Evolutionary conservation across 2,888 invertebrate species (phyloP).

Genomic region (Neoitamus cyanurus): DNA sequence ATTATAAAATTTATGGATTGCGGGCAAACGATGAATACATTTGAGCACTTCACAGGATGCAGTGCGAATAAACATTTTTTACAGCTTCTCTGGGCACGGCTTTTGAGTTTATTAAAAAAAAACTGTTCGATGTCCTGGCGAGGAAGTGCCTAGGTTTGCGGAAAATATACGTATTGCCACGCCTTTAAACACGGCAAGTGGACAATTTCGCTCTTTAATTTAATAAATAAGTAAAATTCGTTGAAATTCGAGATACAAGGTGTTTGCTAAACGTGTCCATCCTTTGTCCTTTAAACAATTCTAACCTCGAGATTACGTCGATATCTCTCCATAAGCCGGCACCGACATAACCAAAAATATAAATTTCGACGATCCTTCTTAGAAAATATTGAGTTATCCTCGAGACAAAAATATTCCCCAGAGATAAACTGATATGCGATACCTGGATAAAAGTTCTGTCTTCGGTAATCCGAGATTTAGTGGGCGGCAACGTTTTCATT

Average conservation of each 20-base stretch:
- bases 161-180: not conserved
- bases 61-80: not conserved
- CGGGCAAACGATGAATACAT: conserved; percentile 27
- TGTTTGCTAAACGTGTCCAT: not conserved
- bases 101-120: not conserved
- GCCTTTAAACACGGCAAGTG: not conserved
- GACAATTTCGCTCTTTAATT: not conserved
- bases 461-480: not conserved
- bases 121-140: not conserved
- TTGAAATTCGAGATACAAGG: not conserved
- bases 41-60: conserved; percentile 11
- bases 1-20: conserved; percentile 42
- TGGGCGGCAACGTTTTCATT: not conserved
- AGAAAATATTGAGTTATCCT: not conserved
- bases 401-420: not conserved
- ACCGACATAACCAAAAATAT: not conserved
- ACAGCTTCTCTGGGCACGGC: not conserved
- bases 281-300: not conserved
- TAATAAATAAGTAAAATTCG: too few relatives aligned
- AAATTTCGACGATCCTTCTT: not conserved
- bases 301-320: not conserved
- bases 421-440: conserved; percentile 1
- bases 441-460: not conserved
- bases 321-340: not conserved
- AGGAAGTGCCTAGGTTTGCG: not conserved